phyloP scores from a whole-genome alignment of 2,888 invertebrate genomes.

The Itoplectis maculator region DNA sequence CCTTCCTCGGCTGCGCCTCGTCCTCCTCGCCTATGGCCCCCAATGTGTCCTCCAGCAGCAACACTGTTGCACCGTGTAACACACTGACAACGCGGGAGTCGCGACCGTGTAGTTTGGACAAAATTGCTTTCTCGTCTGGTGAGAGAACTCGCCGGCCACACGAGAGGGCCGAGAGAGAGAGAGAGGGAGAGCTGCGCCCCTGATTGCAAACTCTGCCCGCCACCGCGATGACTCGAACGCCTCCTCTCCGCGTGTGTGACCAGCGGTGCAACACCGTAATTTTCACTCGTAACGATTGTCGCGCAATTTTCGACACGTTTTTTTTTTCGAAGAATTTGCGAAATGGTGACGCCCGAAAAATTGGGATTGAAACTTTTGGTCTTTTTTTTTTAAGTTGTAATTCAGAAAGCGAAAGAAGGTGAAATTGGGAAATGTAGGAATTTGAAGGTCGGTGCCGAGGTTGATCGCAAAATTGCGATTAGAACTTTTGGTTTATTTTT shows the following conservation, averaged over 20 bases:
- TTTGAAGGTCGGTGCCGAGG: no score
- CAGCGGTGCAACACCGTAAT: no score
- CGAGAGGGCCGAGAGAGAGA: no score
- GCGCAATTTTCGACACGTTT: not conserved
- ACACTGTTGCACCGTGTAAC: constrained; percentile 7
- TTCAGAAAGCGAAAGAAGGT: no score
- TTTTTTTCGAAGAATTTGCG: not conserved
- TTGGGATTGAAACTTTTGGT: no score
- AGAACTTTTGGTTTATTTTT: no score
- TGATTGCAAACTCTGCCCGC: constrained; percentile 7
- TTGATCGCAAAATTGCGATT: no score
- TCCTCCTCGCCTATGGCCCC: no score
- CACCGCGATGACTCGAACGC: not conserved
- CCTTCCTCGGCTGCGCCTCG: not conserved
- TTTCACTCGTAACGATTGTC: constrained; percentile 11
- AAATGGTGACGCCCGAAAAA: not conserved
- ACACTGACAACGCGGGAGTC: not conserved
- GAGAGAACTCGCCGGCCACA: no score
- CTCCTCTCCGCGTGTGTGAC: no score
- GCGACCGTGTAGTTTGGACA: constrained; percentile 17
- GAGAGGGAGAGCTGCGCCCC: not conserved
- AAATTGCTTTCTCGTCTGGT: constrained; percentile 24
- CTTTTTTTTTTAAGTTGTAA: no score
- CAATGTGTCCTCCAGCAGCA: not conserved
- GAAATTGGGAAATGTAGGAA: no score